Base-by-base conservation (phyloP, 2,113 vertebrate species). In the Aspiorhynchus laticeps region DNA sequence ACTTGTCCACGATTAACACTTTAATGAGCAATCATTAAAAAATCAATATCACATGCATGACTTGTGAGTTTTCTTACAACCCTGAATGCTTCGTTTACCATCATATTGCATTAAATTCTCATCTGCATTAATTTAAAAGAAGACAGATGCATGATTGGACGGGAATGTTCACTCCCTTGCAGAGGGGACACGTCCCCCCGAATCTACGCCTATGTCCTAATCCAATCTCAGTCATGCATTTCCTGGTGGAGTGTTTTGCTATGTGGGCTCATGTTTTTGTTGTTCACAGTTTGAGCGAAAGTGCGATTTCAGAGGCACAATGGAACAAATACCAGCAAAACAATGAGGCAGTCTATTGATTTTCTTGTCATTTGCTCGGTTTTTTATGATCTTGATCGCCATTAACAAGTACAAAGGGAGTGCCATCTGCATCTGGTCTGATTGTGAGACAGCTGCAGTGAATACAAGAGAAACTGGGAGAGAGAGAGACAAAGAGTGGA, bases 311-410 rank as follows among this genome's bases (percentile, higher is more conserved):
- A 69, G 31, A 74, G n/a, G 41, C 74, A 86, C 77, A 78, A 83
- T 78, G 65, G 76, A 87, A 88, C 84, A 38, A 83, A 53, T 75
- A 85, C 33, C 41, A 56, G 75, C 53, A 85, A 24, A 81, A 90
- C 86, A 90, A 76, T 80, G n/a, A 86, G 67, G 79, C 51, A 43
- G 51, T 59, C 53, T 85, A 87, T 90, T 88, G 90, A 89, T 88
- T 89, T 53, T 48, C 67, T 84, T 87, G 80, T 88, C 71, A 81
- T 77, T 89, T 87, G 82, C 81, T 87, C 63, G 17, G 26, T 83
- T 83, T 78, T 82, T 86, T 87, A 88, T 88, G 73, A 87, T 85
- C 83, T 85, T 73, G 67, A 88, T 85, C 87, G 87, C 88, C 84
- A 73, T 75, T 88, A 81, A 85, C 59, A 86, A 84, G 80, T 71